phyloP scores from a whole-genome alignment of 2,797 vertebrate genomes.

The Tokudaia tokunoshimensis region DNA sequence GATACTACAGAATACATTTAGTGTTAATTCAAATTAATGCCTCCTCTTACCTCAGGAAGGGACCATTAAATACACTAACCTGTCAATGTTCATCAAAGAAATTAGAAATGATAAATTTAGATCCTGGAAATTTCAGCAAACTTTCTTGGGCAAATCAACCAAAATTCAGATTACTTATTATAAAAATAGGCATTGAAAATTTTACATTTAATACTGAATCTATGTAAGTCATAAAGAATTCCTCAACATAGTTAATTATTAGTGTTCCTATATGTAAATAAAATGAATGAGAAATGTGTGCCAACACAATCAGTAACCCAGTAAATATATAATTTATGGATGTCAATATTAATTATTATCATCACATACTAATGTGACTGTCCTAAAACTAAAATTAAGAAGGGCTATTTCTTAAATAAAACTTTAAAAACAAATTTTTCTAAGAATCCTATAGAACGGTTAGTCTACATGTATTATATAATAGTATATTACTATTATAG shows the following conservation, averaged over 20 bases:
- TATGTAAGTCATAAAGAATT: slow-evolving; percentile 76
- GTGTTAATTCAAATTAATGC: slow-evolving; percentile 66
- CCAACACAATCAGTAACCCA: slow-evolving; percentile 49
- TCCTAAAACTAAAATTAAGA: slow-evolving; percentile 74
- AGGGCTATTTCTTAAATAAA: slow-evolving; percentile 47
- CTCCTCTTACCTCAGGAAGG: slow-evolving; percentile 40
- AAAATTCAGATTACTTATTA: slow-evolving; percentile 74
- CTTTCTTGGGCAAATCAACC: slow-evolving; percentile 73
- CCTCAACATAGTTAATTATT: slow-evolving; percentile 80
- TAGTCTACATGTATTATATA: neutral
- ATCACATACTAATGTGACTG: neutral
- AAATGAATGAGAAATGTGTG: slow-evolving; percentile 82
- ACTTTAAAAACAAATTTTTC: slow-evolving; percentile 56
- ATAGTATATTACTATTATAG: neutral
- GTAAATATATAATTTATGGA: slow-evolving; percentile 66
- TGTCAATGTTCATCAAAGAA: slow-evolving; percentile 67
- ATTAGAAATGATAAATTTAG: slow-evolving; percentile 57
- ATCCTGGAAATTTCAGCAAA: slow-evolving; percentile 58
- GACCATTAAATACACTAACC: slow-evolving; percentile 71
- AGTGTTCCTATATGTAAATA: slow-evolving; percentile 81
- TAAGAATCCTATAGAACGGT: neutral
- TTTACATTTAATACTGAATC: slow-evolving; percentile 71
- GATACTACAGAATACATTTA: slow-evolving; percentile 51
- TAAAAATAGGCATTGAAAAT: slow-evolving; percentile 72
- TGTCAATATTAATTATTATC: slow-evolving; percentile 57